Evolutionary conservation across 2,888 invertebrate species (phyloP), one percentile per base, ranked within the genome.

Genomic region (Lycocerus yunnanus): DNA sequence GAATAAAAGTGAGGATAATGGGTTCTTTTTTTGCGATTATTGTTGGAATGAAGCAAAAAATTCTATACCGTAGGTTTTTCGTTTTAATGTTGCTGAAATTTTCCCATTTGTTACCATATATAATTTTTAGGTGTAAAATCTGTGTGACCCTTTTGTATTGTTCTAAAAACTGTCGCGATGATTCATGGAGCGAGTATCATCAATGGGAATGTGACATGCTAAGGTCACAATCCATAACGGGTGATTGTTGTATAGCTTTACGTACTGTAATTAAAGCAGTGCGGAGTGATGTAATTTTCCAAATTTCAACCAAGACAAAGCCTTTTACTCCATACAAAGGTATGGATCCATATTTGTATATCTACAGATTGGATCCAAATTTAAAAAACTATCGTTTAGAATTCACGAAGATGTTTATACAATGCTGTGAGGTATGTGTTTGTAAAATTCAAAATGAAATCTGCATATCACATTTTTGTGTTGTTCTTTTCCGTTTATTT

Each of bases 331-430:
- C 43, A n/a, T 6, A 2, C 5, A 5, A n/a, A 1, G n/a, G 5
- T 1, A 43, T 43, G 24, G 13, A 24, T 24, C 1, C n/a, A 5
- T 43, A 43, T 43, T n/a, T n/a, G 6, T 2, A 4, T 1, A 43
- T 43, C 6, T 43, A n/a, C n/a, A 2, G n/a, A 6, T 43, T 43
- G 43, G 1, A 43, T n/a, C 5, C n/a, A n/a, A n/a, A 43, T 43
- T 43, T 43, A 3, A 5, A 5, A 43, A 43, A n/a, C 0, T 0
- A 6, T 43, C 43, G 43, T 6, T 1, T 0, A n/a, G n/a, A 43
- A n/a, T n/a, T 5, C n/a, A 1, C n/a, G 0, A n/a, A 43, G 0
- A 0, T 43, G 6, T n/a, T 43, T 6, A 2, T n/a, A 2, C 3
- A 43, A 21, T 6, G 6, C n/a, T 2, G n/a, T n/a, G n/a, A 43